These are phyloP conservation scores for Megaptera novaeangliae DNA, from an alignment of 2,113 vertebrate genomes.

Conservation along the genomic window DNA sequence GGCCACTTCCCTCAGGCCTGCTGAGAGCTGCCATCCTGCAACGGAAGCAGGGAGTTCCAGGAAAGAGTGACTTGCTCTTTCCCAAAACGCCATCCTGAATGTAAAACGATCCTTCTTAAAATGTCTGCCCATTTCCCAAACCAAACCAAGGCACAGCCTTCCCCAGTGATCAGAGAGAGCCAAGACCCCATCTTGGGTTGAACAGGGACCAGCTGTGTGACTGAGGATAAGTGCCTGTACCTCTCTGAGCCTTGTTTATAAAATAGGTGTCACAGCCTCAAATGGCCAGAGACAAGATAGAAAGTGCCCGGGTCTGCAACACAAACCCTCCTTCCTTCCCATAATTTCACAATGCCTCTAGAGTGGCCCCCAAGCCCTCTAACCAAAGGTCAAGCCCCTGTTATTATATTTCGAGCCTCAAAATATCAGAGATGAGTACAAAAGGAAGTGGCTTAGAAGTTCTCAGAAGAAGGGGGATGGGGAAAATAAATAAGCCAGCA, in stretches of 20 bases:
- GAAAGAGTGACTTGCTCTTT: neutral
- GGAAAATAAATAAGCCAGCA: neutral
- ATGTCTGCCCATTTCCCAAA: neutral
- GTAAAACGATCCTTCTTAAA: neutral
- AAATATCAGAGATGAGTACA: neutral
- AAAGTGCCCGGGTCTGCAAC: fast-evolving
- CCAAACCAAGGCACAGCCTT: neutral
- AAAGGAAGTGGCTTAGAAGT: neutral
- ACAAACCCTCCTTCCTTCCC: neutral
- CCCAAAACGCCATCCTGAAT: neutral
- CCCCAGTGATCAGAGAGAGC: neutral
- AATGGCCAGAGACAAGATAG: neutral
- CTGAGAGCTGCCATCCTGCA: neutral
- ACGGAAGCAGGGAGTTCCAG: neutral
- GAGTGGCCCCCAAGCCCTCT: neutral
- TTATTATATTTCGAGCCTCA: neutral
- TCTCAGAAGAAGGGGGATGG: neutral
- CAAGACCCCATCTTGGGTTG: neutral
- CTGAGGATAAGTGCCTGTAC: neutral
- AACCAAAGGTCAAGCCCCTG: neutral
- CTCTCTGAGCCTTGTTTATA: neutral
- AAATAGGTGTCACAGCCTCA: neutral
- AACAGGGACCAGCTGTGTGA: neutral
- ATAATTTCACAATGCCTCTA: neutral
- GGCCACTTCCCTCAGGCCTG: neutral